Conservation (phyloP, 1,140 invertebrate genomes). For the Magallana angulata region DNA sequence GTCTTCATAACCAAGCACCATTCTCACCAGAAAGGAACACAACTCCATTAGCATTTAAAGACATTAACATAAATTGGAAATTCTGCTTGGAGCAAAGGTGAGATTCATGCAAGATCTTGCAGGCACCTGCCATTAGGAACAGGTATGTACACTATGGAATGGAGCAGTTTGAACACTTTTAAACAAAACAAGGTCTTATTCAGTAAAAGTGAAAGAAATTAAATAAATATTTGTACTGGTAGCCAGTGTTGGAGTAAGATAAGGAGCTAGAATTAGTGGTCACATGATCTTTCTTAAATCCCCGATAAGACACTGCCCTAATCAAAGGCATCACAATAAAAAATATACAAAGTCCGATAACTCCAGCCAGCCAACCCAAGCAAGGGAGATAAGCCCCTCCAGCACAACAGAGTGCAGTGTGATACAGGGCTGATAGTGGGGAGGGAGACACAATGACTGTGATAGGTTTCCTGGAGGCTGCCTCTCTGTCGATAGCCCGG, state of each 20-base stretch:
- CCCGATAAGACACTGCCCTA: not conserved
- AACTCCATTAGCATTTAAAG: constrained; percentile 23
- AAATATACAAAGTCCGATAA: constrained; percentile 28
- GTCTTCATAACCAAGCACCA: constrained; percentile 4
- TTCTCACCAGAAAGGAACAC: constrained; percentile 1
- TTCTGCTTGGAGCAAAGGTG: not conserved
- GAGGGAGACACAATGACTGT: constrained; percentile 15
- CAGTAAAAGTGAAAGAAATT: constrained; percentile 35
- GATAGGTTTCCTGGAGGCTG: constrained; percentile 26
- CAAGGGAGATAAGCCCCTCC: constrained; percentile 26
- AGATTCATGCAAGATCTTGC: not conserved
- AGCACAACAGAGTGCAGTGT: not conserved
- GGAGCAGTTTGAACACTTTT: not conserved
- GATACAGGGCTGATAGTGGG: constrained; percentile 10
- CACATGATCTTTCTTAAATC: not conserved
- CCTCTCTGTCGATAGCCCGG: not conserved
- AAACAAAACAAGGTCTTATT: constrained; percentile 13
- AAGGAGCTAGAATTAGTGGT: constrained; percentile 17
- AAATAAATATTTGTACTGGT: constrained; percentile 35
- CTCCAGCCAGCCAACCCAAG: not conserved
- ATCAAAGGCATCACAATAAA: constrained; percentile 36
- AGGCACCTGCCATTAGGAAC: not conserved
- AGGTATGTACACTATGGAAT: not conserved
- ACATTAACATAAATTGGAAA: not conserved
- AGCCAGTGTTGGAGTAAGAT: constrained; percentile 24